These are phyloP conservation scores for Notarius lentiginosus DNA, from an alignment of 2,113 vertebrate species.

Conservation along the genomic window DNA sequence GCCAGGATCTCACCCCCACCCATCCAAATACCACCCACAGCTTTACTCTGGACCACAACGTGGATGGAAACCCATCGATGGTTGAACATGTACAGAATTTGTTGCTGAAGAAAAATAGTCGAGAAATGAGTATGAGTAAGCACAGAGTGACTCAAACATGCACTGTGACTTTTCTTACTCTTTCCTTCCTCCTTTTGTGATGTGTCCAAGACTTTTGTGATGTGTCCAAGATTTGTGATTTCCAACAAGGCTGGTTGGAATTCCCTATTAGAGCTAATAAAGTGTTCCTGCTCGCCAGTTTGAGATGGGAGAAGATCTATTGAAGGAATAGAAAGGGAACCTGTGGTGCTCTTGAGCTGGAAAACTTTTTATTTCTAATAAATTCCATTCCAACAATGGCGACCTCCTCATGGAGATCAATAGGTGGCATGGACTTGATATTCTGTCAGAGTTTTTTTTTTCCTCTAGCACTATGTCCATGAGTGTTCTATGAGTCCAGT, in stretches of 20 bases:
- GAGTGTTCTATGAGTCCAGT: no score
- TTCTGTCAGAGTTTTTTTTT: no score
- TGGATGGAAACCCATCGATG: background rate
- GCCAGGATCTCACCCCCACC: slow-evolving; percentile 18
- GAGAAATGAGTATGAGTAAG: background rate
- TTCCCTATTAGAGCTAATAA: slow-evolving; percentile 1
- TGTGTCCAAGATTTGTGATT: background rate
- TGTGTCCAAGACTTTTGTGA: background rate
- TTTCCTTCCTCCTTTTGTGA: background rate
- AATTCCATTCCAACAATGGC: no score
- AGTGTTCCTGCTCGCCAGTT: background rate
- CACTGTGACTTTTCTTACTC: background rate
- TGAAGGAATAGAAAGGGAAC: no score
- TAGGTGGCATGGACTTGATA: no score
- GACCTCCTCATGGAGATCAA: no score
- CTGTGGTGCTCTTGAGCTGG: no score
- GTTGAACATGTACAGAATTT: background rate
- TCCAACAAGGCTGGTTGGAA: background rate
- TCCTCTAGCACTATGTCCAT: no score
- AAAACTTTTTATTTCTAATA: no score
- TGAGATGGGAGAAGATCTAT: no score
- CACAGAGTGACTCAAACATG: slow-evolving; percentile 12
- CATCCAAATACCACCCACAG: background rate
- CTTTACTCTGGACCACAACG: slow-evolving; percentile 4
- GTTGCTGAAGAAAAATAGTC: background rate